Evolutionary conservation across 2,888 invertebrate species (phyloP).

Genomic region (Leptinotarsa haldemani): DNA sequence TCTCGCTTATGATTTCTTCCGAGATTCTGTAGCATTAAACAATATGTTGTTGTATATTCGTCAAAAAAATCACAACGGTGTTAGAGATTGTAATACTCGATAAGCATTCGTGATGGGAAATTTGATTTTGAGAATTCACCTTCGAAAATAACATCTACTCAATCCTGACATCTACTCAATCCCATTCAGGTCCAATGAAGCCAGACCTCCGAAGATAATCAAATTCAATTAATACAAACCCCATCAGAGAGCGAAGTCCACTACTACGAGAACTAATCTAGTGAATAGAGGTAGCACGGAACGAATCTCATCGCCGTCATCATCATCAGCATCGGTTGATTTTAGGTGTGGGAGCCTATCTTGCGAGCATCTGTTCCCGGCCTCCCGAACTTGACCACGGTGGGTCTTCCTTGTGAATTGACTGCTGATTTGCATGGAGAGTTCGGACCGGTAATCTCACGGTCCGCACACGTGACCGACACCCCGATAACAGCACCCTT

Average conservation of each 20-base stretch:
- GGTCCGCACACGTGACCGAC: slow-evolving; percentile 54
- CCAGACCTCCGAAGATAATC: slow-evolving; percentile 23
- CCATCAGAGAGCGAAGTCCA: slow-evolving; percentile 19
- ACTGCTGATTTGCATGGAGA: slow-evolving; percentile 60
- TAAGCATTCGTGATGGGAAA: background rate
- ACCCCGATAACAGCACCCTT: slow-evolving; percentile 32
- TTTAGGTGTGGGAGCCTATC: slow-evolving; percentile 24
- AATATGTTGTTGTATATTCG: too few relatives aligned
- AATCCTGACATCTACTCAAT: background rate
- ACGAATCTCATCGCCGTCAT: slow-evolving; percentile 20
- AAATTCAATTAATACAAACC: slow-evolving; percentile 27
- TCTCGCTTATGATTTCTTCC: too few relatives aligned
- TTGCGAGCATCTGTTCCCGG: slow-evolving; percentile 21
- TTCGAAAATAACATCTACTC: background rate
- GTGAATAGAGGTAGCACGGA: slow-evolving; percentile 8
- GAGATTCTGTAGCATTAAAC: too few relatives aligned
- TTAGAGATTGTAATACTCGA: too few relatives aligned
- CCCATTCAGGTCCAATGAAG: background rate
- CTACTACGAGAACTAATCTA: slow-evolving; percentile 17
- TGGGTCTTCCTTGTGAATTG: slow-evolving; percentile 44
- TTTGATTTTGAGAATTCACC: background rate
- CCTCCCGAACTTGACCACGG: slow-evolving; percentile 11
- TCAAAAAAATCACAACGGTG: too few relatives aligned
- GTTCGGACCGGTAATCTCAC: slow-evolving; percentile 19
- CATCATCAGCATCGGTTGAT: slow-evolving; percentile 20